Percentiles rank a stretch among this genome's conserved stretches.
phyloP scores from a whole-genome alignment of 1,140 invertebrate genomes.

The Augochlora pura region DNA sequence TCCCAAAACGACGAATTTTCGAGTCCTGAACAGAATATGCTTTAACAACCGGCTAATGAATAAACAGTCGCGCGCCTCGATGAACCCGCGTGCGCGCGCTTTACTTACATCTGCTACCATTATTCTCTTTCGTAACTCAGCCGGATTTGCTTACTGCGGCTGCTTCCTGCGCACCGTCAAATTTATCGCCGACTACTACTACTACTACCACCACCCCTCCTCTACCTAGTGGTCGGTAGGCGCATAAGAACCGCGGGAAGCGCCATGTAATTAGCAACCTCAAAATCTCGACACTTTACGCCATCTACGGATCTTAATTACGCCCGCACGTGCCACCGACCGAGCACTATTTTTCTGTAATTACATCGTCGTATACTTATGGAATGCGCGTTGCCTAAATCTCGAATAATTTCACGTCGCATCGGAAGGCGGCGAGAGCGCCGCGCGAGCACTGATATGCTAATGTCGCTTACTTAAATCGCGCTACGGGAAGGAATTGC shows the following conservation, averaged over 20 bases:
- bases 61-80: conserved; percentile 33
- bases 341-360: conserved; percentile 47
- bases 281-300: conserved; percentile 57
- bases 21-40: too few species aligned
- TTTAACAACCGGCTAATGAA: not conserved
- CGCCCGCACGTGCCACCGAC: not conserved
- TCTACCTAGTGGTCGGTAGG: conserved; percentile 56
- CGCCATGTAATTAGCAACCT: conserved; percentile 63
- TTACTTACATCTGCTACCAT: conserved; percentile 49
- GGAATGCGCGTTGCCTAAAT: not conserved
- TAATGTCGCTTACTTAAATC: not conserved
- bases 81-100: conserved; percentile 32
- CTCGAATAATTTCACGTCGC: not conserved
- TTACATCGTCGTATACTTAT: conserved; percentile 22
- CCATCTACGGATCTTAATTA: conserved; percentile 59
- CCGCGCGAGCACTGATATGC: not conserved
- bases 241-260: conserved; percentile 64
- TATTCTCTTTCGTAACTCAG: conserved; percentile 62
- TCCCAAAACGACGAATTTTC: too few species aligned
- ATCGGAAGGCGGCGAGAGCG: too few species aligned
- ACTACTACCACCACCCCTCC: too few species aligned
- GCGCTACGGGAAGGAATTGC: too few species aligned
- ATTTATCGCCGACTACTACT: conserved; percentile 62
- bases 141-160: conserved; percentile 49
- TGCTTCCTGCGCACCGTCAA: conserved; percentile 42